phyloP scores from a whole-genome alignment of 1,140 invertebrate genomes.

The Drosophila kohkoa region DNA sequence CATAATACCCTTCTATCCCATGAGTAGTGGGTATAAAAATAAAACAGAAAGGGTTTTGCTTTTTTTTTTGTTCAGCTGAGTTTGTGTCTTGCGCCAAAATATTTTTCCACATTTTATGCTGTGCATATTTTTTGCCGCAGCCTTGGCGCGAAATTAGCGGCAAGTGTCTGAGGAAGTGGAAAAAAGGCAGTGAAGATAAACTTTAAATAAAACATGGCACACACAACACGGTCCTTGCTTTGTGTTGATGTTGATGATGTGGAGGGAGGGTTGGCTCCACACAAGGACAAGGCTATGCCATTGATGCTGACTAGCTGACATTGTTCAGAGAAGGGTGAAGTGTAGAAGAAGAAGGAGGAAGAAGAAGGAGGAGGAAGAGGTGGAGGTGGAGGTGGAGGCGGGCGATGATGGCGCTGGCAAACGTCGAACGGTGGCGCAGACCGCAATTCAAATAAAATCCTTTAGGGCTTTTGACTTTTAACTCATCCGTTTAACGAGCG shows the following conservation, averaged over 20 bases:
- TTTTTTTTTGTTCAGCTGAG: conserved; percentile 2
- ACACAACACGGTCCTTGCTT: conserved; percentile 24
- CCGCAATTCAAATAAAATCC: conserved; percentile 84
- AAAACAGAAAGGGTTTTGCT: conserved; percentile 3
- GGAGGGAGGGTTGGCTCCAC: not conserved
- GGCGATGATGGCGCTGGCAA: conserved; percentile 18
- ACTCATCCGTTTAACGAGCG: conserved; percentile 83
- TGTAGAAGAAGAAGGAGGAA: not conserved
- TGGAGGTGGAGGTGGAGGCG: not conserved
- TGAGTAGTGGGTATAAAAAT: no score
- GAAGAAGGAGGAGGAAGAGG: not conserved
- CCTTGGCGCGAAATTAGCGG: conserved; percentile 79
- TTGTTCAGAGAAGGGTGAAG: not conserved
- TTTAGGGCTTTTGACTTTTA: conserved; percentile 84
- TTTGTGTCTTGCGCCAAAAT: conserved; percentile 66
- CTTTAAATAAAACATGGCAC: conserved; percentile 82
- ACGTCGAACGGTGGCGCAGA: conserved; percentile 72
- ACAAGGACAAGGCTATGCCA: conserved; percentile 4
- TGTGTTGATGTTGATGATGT: not conserved
- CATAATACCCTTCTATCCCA: no score
- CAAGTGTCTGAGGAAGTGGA: conserved; percentile 54
- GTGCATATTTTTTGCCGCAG: conserved; percentile 62
- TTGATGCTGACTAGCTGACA: conserved; percentile 11
- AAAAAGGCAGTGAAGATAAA: conserved; percentile 68
- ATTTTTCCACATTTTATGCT: conserved; percentile 82